Percentiles rank a stretch among this genome's conserved stretches.
Conservation (phyloP, 2,113 vertebrate species). For the Opisthocomus hoazin region DNA sequence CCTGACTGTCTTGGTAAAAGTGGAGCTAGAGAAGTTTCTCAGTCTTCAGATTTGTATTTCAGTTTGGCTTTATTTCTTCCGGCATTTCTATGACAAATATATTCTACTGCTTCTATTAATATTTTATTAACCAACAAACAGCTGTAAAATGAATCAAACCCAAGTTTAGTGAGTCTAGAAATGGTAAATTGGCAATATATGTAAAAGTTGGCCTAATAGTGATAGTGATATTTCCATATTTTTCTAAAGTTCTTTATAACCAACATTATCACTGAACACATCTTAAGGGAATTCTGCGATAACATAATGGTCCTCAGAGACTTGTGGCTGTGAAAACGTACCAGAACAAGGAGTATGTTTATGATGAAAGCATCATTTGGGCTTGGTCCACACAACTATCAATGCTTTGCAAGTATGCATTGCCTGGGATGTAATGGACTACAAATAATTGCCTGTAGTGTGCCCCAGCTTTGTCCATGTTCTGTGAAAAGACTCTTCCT, state of each 20-base stretch:
- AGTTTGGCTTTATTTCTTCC: not conserved
- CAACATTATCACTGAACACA: not conserved
- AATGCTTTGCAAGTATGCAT: not conserved
- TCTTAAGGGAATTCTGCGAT: not conserved
- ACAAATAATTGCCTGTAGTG: not conserved
- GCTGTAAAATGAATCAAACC: not conserved
- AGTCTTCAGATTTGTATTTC: not conserved
- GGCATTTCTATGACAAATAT: not conserved
- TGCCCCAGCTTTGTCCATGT: not conserved
- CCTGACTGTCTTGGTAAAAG: not conserved
- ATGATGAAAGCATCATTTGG: not conserved
- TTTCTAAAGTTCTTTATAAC: not conserved
- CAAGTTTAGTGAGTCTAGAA: not conserved
- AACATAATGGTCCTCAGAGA: not conserved
- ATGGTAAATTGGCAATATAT: not conserved
- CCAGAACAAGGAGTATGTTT: not conserved
- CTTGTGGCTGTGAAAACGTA: not conserved
- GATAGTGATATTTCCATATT: not conserved
- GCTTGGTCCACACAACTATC: not conserved
- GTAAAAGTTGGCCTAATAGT: not conserved
- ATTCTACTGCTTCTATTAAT: not conserved
- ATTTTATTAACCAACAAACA: not conserved
- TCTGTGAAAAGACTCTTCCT: not conserved
- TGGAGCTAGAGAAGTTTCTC: not conserved
- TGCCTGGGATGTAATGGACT: slow-evolving; percentile 2